Evolutionary conservation across 2,797 vertebrate genomes (phyloP).

Genomic region (Myotis vivesi): DNA sequence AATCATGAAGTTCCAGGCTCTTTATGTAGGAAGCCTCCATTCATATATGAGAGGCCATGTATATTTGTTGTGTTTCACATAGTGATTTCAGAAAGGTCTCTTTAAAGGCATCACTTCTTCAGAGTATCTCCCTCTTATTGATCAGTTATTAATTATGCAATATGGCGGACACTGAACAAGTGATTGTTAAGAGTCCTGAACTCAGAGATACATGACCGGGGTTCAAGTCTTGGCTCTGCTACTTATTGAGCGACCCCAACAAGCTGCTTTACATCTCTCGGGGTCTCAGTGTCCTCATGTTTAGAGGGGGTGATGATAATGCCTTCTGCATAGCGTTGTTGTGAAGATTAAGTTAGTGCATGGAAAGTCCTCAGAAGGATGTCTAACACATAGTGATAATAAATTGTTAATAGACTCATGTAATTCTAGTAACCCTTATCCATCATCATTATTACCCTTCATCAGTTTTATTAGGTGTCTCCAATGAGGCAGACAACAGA

Average conservation of each 20-base stretch:
- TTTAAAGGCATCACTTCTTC: not conserved
- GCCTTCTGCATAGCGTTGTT: not conserved
- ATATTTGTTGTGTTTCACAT: not conserved
- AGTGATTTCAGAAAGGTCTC: not conserved
- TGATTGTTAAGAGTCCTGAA: not conserved
- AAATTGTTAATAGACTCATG: not conserved
- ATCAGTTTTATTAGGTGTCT: not conserved
- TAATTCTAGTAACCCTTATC: not conserved
- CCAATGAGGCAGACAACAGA: not conserved
- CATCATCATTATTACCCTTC: not conserved
- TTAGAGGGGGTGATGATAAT: not conserved
- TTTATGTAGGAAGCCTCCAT: not conserved
- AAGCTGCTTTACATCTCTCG: not conserved
- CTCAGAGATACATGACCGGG: not conserved
- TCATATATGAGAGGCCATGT: not conserved
- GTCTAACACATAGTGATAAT: not conserved
- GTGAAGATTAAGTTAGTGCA: not conserved
- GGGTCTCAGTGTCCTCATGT: not conserved
- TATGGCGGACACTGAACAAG: not conserved
- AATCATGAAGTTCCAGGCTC: not conserved
- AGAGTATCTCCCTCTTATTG: not conserved
- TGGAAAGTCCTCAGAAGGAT: not conserved
- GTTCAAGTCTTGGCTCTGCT: not conserved
- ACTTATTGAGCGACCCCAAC: not conserved
- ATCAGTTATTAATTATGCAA: not conserved